Evolutionary conservation across 2,797 vertebrate genomes (phyloP).

Genomic region (Todus mexicanus): DNA sequence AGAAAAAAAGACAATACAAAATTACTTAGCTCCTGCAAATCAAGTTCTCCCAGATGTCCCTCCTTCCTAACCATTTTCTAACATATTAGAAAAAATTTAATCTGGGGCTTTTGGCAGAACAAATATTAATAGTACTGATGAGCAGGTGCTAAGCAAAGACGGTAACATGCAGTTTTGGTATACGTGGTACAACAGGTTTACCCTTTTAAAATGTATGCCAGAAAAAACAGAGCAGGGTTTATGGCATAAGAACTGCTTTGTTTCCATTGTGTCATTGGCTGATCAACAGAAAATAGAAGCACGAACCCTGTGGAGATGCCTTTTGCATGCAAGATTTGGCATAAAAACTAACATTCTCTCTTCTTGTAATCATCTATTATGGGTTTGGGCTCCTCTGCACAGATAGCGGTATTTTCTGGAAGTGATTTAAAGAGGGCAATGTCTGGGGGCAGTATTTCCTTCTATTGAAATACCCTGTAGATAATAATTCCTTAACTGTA

Average conservation of each 20-base stretch:
- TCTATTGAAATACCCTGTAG: background rate
- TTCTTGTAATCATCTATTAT: background rate
- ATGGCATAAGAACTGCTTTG: background rate
- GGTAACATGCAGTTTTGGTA: background rate
- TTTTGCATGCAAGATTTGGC: background rate
- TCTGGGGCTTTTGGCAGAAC: background rate
- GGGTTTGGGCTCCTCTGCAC: background rate
- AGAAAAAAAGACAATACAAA: background rate
- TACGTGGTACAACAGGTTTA: background rate
- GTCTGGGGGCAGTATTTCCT: background rate
- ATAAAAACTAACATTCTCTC: background rate
- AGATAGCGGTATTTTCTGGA: background rate
- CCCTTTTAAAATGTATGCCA: background rate
- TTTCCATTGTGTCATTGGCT: background rate
- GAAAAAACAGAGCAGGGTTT: background rate
- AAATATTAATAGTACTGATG: background rate
- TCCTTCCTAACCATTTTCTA: background rate
- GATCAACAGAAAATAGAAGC: background rate
- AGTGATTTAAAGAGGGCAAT: background rate
- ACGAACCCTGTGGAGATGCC: background rate
- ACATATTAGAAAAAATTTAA: background rate
- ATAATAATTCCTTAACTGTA: background rate
- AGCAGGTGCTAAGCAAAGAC: background rate
- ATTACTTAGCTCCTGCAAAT: background rate
- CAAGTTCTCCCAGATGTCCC: fast-evolving